Percentiles rank a stretch among this genome's conserved stretches.
Evolutionary conservation across 1,140 invertebrate species (phyloP).

Genomic region (Drosophila sulfurigaster): DNA sequence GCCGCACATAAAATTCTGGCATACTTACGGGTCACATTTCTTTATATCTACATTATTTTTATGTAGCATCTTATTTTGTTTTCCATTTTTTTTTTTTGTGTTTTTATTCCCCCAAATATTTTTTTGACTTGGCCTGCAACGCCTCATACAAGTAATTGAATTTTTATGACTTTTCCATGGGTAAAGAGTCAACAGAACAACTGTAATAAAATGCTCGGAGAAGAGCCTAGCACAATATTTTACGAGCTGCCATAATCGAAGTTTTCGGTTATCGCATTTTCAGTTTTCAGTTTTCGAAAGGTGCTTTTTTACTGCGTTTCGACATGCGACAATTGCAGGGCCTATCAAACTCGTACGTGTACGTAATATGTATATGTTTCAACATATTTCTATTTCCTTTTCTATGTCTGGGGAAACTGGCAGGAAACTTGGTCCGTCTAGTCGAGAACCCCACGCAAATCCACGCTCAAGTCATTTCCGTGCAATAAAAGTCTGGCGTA

Average conservation of each 20-base stretch:
- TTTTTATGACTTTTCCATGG: slow-evolving; percentile 60
- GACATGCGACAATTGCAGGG: slow-evolving; percentile 69
- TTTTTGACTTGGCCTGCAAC: background rate
- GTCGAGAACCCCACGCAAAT: slow-evolving; percentile 34
- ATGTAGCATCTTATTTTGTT: slow-evolving; percentile 46
- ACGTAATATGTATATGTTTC: slow-evolving; percentile 24
- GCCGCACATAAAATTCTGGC: slow-evolving; percentile 37
- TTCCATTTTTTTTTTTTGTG: slow-evolving; percentile 8
- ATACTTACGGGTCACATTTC: slow-evolving; percentile 41
- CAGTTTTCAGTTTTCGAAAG: slow-evolving; percentile 27
- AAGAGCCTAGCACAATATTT: slow-evolving; percentile 58
- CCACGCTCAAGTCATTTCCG: slow-evolving; percentile 63
- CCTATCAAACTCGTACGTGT: slow-evolving; percentile 3
- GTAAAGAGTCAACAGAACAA: slow-evolving; percentile 37
- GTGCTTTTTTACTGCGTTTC: slow-evolving; percentile 58
- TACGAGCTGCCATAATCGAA: slow-evolving; percentile 77
- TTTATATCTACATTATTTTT: slow-evolving; percentile 45
- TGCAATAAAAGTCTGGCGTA: slow-evolving; percentile 72
- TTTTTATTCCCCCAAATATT: background rate
- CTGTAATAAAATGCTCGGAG: slow-evolving; percentile 62
- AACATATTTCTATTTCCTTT: slow-evolving; percentile 28
- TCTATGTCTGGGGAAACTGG: slow-evolving; percentile 1
- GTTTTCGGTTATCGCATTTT: slow-evolving; percentile 52
- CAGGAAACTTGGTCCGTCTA: slow-evolving; percentile 56
- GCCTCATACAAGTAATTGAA: slow-evolving; percentile 69